phyloP scores from a whole-genome alignment of 2,113 vertebrate species.

The Callionymus lyra region DNA sequence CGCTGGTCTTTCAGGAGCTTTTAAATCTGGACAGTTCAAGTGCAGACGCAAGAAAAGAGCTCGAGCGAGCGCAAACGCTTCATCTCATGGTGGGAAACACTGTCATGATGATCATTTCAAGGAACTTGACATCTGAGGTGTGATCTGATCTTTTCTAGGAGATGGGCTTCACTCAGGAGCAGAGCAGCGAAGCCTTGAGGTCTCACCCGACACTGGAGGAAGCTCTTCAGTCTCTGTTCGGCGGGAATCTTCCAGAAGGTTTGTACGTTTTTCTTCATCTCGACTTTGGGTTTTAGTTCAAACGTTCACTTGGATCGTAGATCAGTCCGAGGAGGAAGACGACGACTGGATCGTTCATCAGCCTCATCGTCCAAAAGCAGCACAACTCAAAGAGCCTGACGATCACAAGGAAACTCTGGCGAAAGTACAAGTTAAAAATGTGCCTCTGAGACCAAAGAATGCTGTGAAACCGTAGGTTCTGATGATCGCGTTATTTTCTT shows the following conservation, averaged over 20 bases:
- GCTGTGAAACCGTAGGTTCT: conserved; percentile 24
- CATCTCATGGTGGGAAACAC: conserved; percentile 53
- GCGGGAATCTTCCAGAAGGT: conserved; percentile 1
- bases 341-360: conserved; percentile 25
- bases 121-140: too few species aligned
- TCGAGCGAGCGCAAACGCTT: conserved; percentile 61
- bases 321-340: conserved; percentile 3
- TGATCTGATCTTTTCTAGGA: conserved; percentile 41
- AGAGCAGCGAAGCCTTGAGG: conserved; percentile 60
- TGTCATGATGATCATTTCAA: not conserved
- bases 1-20: conserved; percentile 63
- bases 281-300: not conserved
- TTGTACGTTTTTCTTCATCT: not conserved
- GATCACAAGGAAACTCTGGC: not conserved
- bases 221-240: conserved; percentile 53
- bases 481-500: not conserved
- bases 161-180: conserved; percentile 59
- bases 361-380: conserved; percentile 3
- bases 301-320: conserved; percentile 7
- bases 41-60: conserved; percentile 58
- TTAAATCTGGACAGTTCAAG: conserved; percentile 44
- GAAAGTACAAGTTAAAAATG: not conserved
- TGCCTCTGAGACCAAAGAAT: not conserved
- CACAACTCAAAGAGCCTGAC: conserved; percentile 4
- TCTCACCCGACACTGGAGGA: conserved; percentile 52